A percentile compares a stretch with the other conserved stretches of the same genome.
Evolutionary conservation across 2,797 vertebrate genomes (phyloP).

Genomic region (Urocyon cinereoargenteus): DNA sequence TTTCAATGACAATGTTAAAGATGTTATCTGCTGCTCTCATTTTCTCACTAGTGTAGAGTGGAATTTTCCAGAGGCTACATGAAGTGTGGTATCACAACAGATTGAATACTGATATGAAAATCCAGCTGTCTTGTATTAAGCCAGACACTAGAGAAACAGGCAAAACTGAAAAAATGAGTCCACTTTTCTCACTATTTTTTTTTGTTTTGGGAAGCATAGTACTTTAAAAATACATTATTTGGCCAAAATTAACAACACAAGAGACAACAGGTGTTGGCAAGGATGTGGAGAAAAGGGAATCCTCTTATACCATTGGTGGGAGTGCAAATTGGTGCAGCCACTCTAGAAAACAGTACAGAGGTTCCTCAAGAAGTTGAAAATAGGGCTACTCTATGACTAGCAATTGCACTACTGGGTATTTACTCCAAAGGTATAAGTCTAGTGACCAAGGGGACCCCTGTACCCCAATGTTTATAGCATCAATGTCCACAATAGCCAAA

Average conservation of each 20-base stretch:
- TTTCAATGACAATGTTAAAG: not conserved
- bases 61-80: not conserved
- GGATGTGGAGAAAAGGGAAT: not conserved
- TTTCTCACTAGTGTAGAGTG: not conserved
- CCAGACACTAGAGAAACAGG: not conserved
- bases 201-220: not conserved
- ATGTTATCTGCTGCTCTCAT: not conserved
- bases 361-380: not conserved
- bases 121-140: not conserved
- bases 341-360: not conserved
- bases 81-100: not conserved
- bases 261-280: not conserved
- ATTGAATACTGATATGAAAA: not conserved
- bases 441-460: not conserved
- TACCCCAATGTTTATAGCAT: not conserved
- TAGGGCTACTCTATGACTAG: not conserved
- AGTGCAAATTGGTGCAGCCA: not conserved
- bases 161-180: not conserved
- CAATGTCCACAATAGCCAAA: not conserved
- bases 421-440: not conserved
- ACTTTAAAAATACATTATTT: not conserved
- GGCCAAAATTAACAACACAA: not conserved
- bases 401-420: not conserved
- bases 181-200: not conserved
- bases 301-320: not conserved